Evolutionary conservation across 2,888 invertebrate species (phyloP).

Genomic region (Beris chalybata): DNA sequence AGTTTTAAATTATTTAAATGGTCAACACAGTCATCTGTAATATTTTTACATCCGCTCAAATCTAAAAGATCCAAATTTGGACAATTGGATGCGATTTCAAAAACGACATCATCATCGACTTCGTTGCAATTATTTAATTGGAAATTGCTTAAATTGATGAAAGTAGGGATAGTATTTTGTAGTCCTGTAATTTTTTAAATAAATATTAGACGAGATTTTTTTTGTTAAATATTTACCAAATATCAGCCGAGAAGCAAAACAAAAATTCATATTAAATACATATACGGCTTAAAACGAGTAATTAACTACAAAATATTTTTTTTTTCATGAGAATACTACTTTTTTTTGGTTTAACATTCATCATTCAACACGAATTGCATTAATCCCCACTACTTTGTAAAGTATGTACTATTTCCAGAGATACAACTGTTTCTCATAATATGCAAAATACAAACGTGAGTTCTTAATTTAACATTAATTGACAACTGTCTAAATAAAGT

Average conservation of each 20-base stretch:
- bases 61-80: conserved; percentile 47
- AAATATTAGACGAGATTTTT: neutral
- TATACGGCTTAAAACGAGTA: too few relatives aligned
- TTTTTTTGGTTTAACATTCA: too few relatives aligned
- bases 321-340: too few relatives aligned
- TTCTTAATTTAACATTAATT: too few relatives aligned
- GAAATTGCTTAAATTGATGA: conserved; percentile 45
- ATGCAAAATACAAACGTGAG: too few relatives aligned
- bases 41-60: conserved; percentile 47
- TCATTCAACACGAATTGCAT: too few relatives aligned
- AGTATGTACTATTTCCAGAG: too few relatives aligned
- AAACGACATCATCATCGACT: conserved; percentile 55
- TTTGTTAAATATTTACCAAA: conserved; percentile 20
- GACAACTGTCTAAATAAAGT: too few relatives aligned
- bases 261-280: too few relatives aligned
- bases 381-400: too few relatives aligned
- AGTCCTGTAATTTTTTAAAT: conserved; percentile 44
- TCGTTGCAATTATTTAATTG: conserved; percentile 46
- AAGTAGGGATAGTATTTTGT: conserved; percentile 44
- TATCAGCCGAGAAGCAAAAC: neutral
- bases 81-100: conserved; percentile 49
- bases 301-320: too few relatives aligned
- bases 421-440: too few relatives aligned
- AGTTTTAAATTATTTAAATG: conserved; percentile 46
- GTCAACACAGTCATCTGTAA: conserved; percentile 49